Evolutionary conservation across 2,888 invertebrate genomes (phyloP), one percentile per base, ranked within the genome.

Genomic region (Eupithecia centaureata): DNA sequence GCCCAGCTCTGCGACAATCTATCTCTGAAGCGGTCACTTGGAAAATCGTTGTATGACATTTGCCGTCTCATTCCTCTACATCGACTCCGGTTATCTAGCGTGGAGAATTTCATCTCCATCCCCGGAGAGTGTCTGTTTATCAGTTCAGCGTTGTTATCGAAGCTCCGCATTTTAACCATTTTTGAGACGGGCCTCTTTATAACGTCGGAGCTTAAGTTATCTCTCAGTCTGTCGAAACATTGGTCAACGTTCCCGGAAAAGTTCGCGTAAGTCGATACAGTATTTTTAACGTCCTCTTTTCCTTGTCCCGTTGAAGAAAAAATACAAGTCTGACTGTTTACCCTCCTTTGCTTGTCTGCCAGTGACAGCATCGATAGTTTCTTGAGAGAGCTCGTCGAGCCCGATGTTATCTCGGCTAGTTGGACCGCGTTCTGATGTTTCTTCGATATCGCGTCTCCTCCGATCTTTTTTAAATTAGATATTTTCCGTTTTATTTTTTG

Each of bases 11-110:
- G 91, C 69, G 86, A 76, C 76, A 83, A 78, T 80, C 89, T 85
- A 74, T 91, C 91, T 73, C 89, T 83, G 77, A 81, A 89, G 69
- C 92, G 83, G 73, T 93, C 93, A 76, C 85, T 91, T 68, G 91
- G 90, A 83, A 94, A 92, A 78, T 94, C 93, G 78, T 91, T 93
- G 80, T 89, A 93, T 64, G 94, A 94, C 90, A 93, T 87, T 82
- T 93, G 93, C 74, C 93, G 86, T 76, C 86, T 87, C 78, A 93
- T 91, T 80, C 89, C 89, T 74, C 88, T 87, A 86, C 92, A 91
- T 72, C 91, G 86, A 80, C 89, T 91, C 63, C 92, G 88, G 77
- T 91, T 92, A 81, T 93, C 93, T 78, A 93, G 79, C 67, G 93
- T 93, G 66, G 92, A 93, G 84, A 91, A 93, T 78, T 92, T 93